A percentile compares a stretch with the other conserved stretches of the same genome.
These are phyloP conservation scores for Actinernus sp. DNA, from an alignment of 92 coral and sea anemone genomes.

Conservation along the genomic window DNA sequence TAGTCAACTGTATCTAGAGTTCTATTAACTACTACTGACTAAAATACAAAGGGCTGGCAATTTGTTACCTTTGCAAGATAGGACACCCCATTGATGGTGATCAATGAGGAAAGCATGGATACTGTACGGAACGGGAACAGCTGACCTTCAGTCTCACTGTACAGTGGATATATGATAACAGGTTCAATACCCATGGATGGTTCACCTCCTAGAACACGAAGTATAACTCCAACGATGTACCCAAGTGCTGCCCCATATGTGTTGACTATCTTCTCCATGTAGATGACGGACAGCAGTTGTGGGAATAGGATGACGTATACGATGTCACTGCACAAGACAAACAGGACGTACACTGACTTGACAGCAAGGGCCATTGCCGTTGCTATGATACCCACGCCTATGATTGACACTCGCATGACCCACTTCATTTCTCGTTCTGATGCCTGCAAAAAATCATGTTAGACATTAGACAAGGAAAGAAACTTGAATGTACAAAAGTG, in stretches of 20 bases:
- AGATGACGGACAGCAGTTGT: constrained; percentile 87
- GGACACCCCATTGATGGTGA: constrained; percentile 78
- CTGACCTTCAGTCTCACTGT: constrained; percentile 72
- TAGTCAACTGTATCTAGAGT: too few species aligned
- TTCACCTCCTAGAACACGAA: constrained; percentile 90
- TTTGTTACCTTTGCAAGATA: constrained; percentile 39
- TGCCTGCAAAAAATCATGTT: constrained; percentile 79
- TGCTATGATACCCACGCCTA: constrained; percentile 86
- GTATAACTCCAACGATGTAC: constrained; percentile 76
- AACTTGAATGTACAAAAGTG: too few species aligned
- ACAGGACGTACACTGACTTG: constrained; percentile 82
- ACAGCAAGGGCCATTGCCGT: constrained; percentile 89
- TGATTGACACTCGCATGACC: constrained; percentile 85
- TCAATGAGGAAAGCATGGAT: constrained; percentile 78
- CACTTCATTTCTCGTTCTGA: constrained; percentile 83
- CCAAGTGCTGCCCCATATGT: constrained; percentile 88
- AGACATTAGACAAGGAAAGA: too few species aligned
- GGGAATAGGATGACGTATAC: constrained; percentile 96
- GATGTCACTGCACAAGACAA: constrained; percentile 86
- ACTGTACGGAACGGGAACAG: constrained; percentile 92
- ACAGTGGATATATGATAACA: constrained; percentile 82
- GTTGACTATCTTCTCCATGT: constrained; percentile 51
- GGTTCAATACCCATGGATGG: constrained; percentile 63
- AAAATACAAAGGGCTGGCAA: too few species aligned
- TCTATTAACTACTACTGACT: too few species aligned